A percentile compares a stretch with the other conserved stretches of the same genome.
phyloP scores from a whole-genome alignment of 2,888 invertebrate genomes.

The Drosophila eohydei region DNA sequence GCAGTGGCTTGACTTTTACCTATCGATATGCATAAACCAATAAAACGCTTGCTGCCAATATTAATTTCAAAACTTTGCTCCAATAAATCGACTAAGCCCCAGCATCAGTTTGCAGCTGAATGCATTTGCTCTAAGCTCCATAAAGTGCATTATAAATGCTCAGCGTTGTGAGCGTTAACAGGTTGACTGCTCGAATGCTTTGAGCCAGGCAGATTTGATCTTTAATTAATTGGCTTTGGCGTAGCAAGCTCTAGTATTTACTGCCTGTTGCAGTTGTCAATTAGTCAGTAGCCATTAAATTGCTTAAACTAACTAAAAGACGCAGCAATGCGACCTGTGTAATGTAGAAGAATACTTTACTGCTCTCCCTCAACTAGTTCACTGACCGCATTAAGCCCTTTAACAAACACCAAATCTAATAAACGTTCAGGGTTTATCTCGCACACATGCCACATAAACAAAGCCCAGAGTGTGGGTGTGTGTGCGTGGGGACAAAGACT shows the following conservation, averaged over 20 bases:
- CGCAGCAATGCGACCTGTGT: constrained; percentile 7
- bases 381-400: constrained; percentile 31
- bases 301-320: constrained; percentile 15
- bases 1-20: not conserved
- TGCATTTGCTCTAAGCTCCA: constrained; percentile 10
- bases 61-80: not conserved
- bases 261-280: constrained; percentile 11
- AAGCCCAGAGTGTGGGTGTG: constrained; percentile 5
- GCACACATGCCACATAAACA: constrained; percentile 27
- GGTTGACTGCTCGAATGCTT: constrained; percentile 12
- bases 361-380: not conserved
- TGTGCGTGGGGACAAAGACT: constrained; percentile 31
- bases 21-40: constrained; percentile 4
- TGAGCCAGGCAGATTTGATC: not conserved
- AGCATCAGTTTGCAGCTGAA: not conserved
- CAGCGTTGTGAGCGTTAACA: constrained; percentile 1
- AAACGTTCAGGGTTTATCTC: constrained; percentile 23
- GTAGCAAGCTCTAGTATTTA: not conserved
- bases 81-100: not conserved
- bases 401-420: constrained; percentile 37
- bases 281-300: constrained; percentile 18
- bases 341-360: constrained; percentile 12
- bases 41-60: not conserved
- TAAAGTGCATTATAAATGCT: constrained; percentile 28
- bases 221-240: constrained; percentile 28